Percentiles rank a stretch among this genome's conserved stretches.
Conservation (phyloP, 2,113 vertebrate genomes). For the Colius striatus region DNA sequence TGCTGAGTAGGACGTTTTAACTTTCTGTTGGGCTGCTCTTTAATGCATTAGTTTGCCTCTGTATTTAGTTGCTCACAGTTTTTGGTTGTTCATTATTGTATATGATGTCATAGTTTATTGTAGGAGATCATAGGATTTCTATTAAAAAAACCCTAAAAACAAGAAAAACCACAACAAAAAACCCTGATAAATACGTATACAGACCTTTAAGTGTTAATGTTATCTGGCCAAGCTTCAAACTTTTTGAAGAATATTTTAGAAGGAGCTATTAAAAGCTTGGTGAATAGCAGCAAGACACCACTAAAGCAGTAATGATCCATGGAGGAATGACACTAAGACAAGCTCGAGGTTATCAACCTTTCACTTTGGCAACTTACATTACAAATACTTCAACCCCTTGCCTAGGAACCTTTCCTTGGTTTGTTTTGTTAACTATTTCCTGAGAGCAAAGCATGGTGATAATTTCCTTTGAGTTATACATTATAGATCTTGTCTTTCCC, state of each 20-base stretch:
- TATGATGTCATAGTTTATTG: neutral
- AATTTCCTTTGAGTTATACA: neutral
- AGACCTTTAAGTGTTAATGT: neutral
- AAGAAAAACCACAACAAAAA: neutral
- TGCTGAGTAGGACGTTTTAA: neutral
- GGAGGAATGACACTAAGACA: neutral
- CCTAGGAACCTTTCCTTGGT: neutral
- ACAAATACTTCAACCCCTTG: neutral
- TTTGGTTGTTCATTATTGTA: neutral
- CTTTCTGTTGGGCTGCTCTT: neutral
- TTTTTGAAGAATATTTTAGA: neutral
- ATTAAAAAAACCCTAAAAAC: neutral
- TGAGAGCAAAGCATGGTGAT: neutral
- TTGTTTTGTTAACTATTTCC: neutral
- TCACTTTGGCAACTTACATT: neutral
- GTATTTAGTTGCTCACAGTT: neutral
- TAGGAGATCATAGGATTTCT: neutral
- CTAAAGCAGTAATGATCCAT: conserved; percentile 34
- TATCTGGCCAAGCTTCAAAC: neutral
- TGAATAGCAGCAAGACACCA: neutral
- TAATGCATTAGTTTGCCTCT: neutral
- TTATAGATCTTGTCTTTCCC: neutral
- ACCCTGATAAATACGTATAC: neutral
- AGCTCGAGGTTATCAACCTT: neutral
- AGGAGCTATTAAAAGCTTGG: neutral